Base-by-base conservation (phyloP, 2,888 invertebrate species). In the Agonopterix subpropinquella region DNA sequence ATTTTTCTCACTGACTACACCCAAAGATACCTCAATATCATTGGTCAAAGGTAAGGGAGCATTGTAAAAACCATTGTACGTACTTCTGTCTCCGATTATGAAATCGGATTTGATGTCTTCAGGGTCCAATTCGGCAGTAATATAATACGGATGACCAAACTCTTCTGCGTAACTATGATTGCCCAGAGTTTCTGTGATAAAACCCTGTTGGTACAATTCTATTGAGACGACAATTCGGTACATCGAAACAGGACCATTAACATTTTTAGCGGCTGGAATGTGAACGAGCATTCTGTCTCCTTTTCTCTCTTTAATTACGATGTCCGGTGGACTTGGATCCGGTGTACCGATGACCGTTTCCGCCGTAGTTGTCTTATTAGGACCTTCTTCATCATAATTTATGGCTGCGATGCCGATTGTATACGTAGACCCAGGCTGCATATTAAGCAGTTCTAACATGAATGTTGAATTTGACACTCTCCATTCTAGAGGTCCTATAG, bases 401-500 rank as follows among this genome's bases (percentile, higher is more conserved):
- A 89, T 81, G 0, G 95, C 94, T 28, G 89, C 87, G 1, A 97
- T 89, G 39, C 92, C 92, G 18, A 97, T 87, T 56, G 93, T 92
- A 71, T 96, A 97, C 49, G 86, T 84, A 0, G 94, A 93, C 1
- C 94, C 95, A 0, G 96, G 93, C 55, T 93, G 91, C 2, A 97
- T 73, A 64, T 91, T 91, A 11, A 90, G 82, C 11, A 93, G 72
- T 63, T 91, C 90, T 37, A 89, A 89, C 53, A 87, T 83, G 13
- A 87, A 81, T 44, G 91, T 92, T 45, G 82, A 84, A 65, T 91
- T 92, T 10, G 91, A 89, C 35, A 92, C 90, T 53, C 85, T 84
- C 89, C 91, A 92, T 51, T 90, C 90, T 44, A 90, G 79, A 13
- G 85, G 83, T 15, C 77, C 75, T 4, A 90, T 67, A 0, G 80